Conservation (phyloP, 1,140 invertebrate species). For the Vanessa tameamea region DNA sequence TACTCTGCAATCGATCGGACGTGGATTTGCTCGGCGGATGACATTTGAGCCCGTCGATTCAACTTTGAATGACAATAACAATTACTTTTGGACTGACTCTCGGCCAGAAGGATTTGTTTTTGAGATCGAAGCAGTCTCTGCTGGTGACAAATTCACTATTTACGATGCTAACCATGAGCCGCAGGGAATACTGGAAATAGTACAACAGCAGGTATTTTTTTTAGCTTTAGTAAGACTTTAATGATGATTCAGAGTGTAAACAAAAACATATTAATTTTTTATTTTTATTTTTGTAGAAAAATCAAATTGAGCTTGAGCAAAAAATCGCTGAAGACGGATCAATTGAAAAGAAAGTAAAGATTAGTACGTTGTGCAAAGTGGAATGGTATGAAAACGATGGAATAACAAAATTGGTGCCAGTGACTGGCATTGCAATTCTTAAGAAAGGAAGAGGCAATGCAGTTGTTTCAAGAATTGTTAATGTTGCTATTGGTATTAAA, state of each 20-base stretch:
- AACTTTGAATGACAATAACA: conserved; percentile 84
- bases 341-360: conserved; percentile 84
- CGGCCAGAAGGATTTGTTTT: conserved; percentile 87
- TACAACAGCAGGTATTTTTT: conserved; percentile 81
- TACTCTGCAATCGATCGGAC: conserved; percentile 85
- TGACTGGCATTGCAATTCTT: conserved; percentile 82
- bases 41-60: conserved; percentile 85
- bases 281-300: conserved; percentile 62
- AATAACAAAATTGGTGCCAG: conserved; percentile 81
- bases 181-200: conserved; percentile 83
- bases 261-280: neutral
- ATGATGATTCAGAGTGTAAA: neutral
- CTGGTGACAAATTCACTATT: conserved; percentile 87
- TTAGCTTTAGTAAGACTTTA: neutral
- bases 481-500: conserved; percentile 82
- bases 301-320: conserved; percentile 75
- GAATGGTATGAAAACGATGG: conserved; percentile 84
- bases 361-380: conserved; percentile 84
- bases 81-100: conserved; percentile 90
- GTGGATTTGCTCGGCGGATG: conserved; percentile 87
- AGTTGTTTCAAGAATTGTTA: conserved; percentile 79
- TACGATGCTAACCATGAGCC: conserved; percentile 83
- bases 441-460: conserved; percentile 79
- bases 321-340: conserved; percentile 72
- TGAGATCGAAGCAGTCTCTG: conserved; percentile 85